Conservation (phyloP, 2,797 vertebrate genomes). For the Sebastes iracundus region DNA sequence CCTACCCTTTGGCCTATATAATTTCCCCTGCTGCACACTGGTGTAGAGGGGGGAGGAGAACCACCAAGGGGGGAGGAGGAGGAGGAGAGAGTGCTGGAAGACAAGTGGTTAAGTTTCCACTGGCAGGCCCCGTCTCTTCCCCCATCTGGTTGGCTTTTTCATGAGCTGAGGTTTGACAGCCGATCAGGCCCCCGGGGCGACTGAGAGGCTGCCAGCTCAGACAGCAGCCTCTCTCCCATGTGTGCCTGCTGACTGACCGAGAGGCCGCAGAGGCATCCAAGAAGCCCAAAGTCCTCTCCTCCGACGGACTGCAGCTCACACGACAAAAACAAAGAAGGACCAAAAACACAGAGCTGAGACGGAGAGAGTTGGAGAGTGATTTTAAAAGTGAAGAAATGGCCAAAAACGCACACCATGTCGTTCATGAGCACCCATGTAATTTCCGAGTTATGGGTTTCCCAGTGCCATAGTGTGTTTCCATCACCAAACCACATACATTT, state of each 20-base stretch:
- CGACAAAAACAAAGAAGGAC: not conserved
- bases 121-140: slow-evolving; percentile 62
- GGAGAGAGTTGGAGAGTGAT: not conserved
- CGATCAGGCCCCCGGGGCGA: slow-evolving; percentile 68
- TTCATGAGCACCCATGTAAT: slow-evolving; percentile 36
- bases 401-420: slow-evolving; percentile 15
- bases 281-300: slow-evolving; percentile 24
- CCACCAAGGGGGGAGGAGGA: not conserved
- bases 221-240: slow-evolving; percentile 56
- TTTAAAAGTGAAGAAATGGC: not conserved
- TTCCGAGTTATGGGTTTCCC: slow-evolving; percentile 46
- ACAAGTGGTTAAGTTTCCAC: slow-evolving; percentile 80
- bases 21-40: slow-evolving; percentile 66
- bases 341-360: slow-evolving; percentile 8
- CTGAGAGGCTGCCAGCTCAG: slow-evolving; percentile 66
- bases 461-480: slow-evolving; percentile 54
- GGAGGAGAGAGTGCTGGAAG: slow-evolving; percentile 40
- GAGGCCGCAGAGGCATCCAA: slow-evolving; percentile 43
- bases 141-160: slow-evolving; percentile 75
- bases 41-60: not conserved
- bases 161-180: slow-evolving; percentile 72
- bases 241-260: slow-evolving; percentile 55
- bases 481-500: slow-evolving; percentile 51
- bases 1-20: slow-evolving; percentile 82
- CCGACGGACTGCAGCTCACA: slow-evolving; percentile 14